Conservation (phyloP, 2,113 vertebrate species). For the Pterophyllum scalare region DNA sequence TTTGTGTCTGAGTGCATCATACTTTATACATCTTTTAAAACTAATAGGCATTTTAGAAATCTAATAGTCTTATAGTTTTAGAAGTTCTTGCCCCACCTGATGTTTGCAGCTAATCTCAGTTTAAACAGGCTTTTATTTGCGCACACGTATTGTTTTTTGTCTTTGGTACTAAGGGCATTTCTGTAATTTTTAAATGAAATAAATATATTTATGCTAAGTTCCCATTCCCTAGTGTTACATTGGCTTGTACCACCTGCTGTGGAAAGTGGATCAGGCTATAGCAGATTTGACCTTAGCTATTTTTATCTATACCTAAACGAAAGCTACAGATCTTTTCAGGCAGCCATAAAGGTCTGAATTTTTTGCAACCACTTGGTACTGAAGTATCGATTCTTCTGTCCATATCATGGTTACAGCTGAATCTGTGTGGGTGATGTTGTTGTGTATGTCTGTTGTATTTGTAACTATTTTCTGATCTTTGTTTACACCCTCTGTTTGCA, state of each 20-base stretch:
- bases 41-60: not conserved
- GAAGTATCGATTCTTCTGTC: not conserved
- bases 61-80: not conserved
- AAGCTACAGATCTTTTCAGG: not conserved
- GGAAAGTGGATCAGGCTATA: not conserved
- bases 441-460: not conserved
- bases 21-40: not conserved
- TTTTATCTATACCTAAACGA: too few relatives aligned
- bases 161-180: not conserved
- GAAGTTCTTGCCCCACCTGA: not conserved
- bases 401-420: not conserved
- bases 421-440: not conserved
- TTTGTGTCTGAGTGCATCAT: not conserved
- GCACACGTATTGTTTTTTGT: not conserved
- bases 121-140: not conserved
- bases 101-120: not conserved
- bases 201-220: not conserved
- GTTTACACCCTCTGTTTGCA: constrained; percentile 29
- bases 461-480: not conserved
- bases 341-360: not conserved
- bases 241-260: not conserved
- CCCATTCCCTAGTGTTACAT: not conserved
- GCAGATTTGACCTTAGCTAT: not conserved
- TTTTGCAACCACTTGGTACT: not conserved
- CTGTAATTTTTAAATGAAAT: not conserved